These are phyloP conservation scores for Hypsopygia costalis DNA, from an alignment of 2,888 invertebrate species.

Conservation along the genomic window DNA sequence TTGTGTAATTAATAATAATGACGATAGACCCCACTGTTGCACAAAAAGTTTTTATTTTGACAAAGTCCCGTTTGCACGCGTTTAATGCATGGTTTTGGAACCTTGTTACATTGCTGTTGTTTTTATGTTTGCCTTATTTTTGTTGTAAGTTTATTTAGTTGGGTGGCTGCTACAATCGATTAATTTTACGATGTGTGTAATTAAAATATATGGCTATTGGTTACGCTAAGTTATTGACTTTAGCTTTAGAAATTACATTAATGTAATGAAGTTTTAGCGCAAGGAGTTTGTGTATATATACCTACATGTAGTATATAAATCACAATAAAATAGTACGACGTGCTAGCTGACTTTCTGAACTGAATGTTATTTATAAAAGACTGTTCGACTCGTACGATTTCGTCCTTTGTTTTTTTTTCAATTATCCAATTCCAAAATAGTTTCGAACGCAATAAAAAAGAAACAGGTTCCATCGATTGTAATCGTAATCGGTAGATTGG, in stretches of 20 bases:
- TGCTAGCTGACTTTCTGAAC: no score
- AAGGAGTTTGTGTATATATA: not conserved
- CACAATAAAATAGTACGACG: no score
- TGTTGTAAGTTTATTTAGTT: conserved; percentile 49
- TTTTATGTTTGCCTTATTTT: conserved; percentile 43
- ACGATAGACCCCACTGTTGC: conserved; percentile 50
- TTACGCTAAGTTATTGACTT: conserved; percentile 12
- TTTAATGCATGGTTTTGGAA: conserved; percentile 47
- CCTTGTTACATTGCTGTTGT: conserved; percentile 38
- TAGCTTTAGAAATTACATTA: not conserved
- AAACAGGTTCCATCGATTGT: no score
- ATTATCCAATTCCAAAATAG: no score
- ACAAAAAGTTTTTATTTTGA: conserved; percentile 58
- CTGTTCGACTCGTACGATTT: no score
- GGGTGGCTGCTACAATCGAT: conserved; percentile 52
- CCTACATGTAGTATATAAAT: not conserved
- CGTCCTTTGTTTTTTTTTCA: no score
- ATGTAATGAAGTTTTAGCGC: not conserved
- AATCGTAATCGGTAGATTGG: no score
- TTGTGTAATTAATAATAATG: conserved; percentile 72
- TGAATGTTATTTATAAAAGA: no score
- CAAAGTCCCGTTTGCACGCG: conserved; percentile 55
- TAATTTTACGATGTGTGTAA: conserved; percentile 68
- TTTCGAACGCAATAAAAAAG: no score
- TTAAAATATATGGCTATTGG: conserved; percentile 33